Conservation (phyloP, 2,113 vertebrate species). For the Grammomys surdaster region DNA sequence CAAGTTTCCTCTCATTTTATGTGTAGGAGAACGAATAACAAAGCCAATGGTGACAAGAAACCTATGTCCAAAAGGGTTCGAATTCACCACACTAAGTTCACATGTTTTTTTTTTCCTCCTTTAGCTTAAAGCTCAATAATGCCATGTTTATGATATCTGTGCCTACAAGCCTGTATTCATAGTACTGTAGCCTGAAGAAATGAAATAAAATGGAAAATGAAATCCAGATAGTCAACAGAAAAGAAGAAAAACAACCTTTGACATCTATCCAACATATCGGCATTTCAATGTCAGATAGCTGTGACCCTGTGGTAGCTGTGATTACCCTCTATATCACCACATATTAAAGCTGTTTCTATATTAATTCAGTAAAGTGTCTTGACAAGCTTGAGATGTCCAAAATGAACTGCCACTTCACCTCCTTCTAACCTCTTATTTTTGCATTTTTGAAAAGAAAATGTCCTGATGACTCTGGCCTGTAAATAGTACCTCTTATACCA, state of each 20-base stretch:
- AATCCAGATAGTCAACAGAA: neutral
- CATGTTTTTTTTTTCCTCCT: neutral
- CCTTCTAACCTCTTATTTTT: constrained; percentile 45
- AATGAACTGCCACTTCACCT: constrained; percentile 41
- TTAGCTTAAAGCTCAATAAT: constrained; percentile 30
- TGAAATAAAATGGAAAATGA: constrained; percentile 41
- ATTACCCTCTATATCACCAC: neutral
- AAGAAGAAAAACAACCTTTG: neutral
- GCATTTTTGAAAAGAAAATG: constrained; percentile 63
- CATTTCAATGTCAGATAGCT: constrained; percentile 48
- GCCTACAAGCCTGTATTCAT: neutral
- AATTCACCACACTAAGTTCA: neutral
- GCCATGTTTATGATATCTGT: constrained; percentile 2
- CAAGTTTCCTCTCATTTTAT: neutral
- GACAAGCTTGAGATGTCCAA: constrained; percentile 63
- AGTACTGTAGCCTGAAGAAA: neutral
- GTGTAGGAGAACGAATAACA: constrained; percentile 5
- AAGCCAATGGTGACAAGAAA: neutral
- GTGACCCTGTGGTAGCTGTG: constrained; percentile 21
- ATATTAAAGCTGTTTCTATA: constrained; percentile 41
- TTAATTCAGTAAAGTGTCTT: constrained; percentile 66
- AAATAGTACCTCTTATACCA: neutral
- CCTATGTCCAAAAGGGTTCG: neutral
- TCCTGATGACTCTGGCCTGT: constrained; percentile 36
- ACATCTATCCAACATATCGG: constrained; percentile 18